Evolutionary conservation across 2,888 invertebrate genomes (phyloP).

Genomic region (Pinctada fucata): DNA sequence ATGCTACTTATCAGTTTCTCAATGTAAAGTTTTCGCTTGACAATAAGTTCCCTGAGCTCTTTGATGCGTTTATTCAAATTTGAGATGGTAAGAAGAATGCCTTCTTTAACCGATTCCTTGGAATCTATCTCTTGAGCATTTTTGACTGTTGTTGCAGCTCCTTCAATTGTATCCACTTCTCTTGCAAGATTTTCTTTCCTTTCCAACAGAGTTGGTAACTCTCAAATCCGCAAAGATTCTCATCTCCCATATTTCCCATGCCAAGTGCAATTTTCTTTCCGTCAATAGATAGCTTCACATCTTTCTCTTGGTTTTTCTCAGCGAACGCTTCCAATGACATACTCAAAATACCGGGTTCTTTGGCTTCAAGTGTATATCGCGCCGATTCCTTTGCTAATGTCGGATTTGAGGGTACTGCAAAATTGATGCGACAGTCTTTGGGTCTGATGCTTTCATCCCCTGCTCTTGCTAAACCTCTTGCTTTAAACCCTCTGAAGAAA

Average conservation of each 20-base stretch:
- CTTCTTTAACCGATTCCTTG: not conserved
- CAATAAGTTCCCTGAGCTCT: slow-evolving; percentile 12
- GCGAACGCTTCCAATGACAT: slow-evolving; percentile 1
- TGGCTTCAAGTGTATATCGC: not conserved
- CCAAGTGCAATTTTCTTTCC: slow-evolving; percentile 4
- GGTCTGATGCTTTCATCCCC: not conserved
- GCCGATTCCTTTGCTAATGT: slow-evolving; percentile 1
- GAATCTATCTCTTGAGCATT: not conserved
- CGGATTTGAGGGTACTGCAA: slow-evolving; percentile 1
- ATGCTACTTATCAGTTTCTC: not conserved
- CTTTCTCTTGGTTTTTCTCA: not conserved
- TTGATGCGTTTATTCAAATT: slow-evolving; percentile 11
- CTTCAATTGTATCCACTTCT: not conserved
- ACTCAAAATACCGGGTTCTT: not conserved
- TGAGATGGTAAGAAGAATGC: not conserved
- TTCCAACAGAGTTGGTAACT: slow-evolving; percentile 1
- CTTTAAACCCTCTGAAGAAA: too few species aligned
- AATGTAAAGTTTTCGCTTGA: not conserved
- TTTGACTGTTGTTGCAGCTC: not conserved
- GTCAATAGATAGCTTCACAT: slow-evolving; percentile 14
- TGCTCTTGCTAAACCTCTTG: too few species aligned
- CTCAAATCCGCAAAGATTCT: slow-evolving; percentile 4
- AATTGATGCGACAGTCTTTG: slow-evolving; percentile 8
- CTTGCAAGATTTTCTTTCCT: not conserved
- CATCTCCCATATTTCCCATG: slow-evolving; percentile 1